Base-by-base conservation (phyloP, 2,888 invertebrate genomes). In the Drosophila ezoana region DNA sequence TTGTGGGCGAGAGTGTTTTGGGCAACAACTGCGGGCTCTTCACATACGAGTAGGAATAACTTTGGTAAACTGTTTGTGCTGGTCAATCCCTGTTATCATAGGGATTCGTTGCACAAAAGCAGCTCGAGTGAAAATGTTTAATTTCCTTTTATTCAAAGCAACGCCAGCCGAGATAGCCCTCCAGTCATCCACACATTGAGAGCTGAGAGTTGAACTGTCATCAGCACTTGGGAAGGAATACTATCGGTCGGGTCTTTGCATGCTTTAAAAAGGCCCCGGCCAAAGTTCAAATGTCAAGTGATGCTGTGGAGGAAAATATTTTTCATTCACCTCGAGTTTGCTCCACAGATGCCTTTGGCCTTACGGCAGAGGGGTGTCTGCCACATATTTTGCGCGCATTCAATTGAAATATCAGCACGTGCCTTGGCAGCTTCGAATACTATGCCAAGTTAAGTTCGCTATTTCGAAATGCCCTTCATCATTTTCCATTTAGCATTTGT, bases 341-440 rank as follows among this genome's bases (percentile, higher is more conserved):
- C 23, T 32, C 8, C 38, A 20, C 49, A 20, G 28, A 16, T 59
- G 53, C 49, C 47, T 48, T 43, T 35, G 14, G 43, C 20, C 20
- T 14, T 14, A 41, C 6, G 32, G 58, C 28, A 8, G 23, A 23
- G 41, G 44, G 47, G 48, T 63, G 65, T 44, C 68, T 64, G 77
- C 63, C 66, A 76, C 82, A 84, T 82, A 82, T 82, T 85, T 85
- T 62, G 64, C 54, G 66, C 57, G 75, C 72, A 79, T 84, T 86
- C 84, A 84, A 86, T 88, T 81, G 80, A 81, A 86, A 86, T 86
- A 85, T 88, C 84, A 83, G 78, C 86, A 86, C 88, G 86, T 86
- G 79, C 72, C 70, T 69, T 65, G 66, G 49, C 72, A 40, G 59
- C 76, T 6, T 59, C 28, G 44, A 14, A 60, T 60, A 60, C 58